Base-by-base conservation (phyloP, 2,113 vertebrate genomes). In the Scomber japonicus region DNA sequence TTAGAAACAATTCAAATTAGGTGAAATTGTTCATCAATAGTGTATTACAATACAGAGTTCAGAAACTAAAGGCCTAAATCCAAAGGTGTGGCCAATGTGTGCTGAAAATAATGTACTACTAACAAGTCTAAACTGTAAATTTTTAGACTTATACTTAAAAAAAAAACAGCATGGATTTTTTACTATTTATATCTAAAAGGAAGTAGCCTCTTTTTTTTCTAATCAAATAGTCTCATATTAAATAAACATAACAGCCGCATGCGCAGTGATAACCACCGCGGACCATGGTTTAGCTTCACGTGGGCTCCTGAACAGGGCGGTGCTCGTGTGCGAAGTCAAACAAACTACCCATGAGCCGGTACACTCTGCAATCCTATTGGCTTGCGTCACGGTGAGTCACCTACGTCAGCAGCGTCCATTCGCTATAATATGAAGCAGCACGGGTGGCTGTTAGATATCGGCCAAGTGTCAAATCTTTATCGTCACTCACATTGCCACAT, bases 321-420 rank as follows among this genome's bases (percentile, higher is more conserved):
- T 1, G 5, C 50, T 40, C 3, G 1, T 2, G 7, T 80, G 75
- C 19, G 16, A 55, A 68, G 81, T 91, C 92, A 77, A 54, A 71
- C 92, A 82, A 93, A 89, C 88, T 83, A 80, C 66, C n/a, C 16
- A 1, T 8, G 0, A 30, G 4, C 10, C 3, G 10, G 3, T 1
- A 10, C 46, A 5, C 31, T 5, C 88, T 13, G 57, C 19, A 31
- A 8, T 6, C 0, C 50, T 16, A 89, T 90, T 92, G 91, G 91
- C 44, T 59, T 0, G 2, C 1, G 0, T 0, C 0, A 3, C 8
- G 1, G 1, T 0, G 11, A 5, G 1, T 17, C 7, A 9, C 0
- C 2, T 14, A 75, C 75, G 83, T 67, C 67, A 12, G 19, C 12
- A 3, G n/a, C 27, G 3, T 6, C 54, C 3, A 89, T 91, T 89